Evolutionary conservation across 1,140 invertebrate species (phyloP).

Genomic region (Melanaphis sacchari): DNA sequence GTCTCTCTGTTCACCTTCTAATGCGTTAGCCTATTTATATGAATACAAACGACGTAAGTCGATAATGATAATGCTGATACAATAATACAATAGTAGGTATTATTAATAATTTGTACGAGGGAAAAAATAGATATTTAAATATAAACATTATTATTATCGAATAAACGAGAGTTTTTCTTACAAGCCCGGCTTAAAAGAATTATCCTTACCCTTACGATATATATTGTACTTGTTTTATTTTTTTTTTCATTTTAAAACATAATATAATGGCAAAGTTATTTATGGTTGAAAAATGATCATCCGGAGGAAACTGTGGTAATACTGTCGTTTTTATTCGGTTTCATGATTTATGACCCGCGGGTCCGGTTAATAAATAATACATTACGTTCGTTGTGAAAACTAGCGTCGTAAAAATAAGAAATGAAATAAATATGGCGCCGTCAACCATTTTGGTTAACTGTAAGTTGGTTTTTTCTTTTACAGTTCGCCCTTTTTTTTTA

Average conservation of each 20-base stretch:
- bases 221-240: background rate
- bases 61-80: background rate
- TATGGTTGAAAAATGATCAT: constrained; percentile 51
- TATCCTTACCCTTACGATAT: background rate
- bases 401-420: constrained; percentile 45
- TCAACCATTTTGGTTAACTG: constrained; percentile 49
- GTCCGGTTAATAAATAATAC: constrained; percentile 57
- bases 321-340: constrained; percentile 54
- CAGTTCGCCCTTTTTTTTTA: constrained; percentile 21
- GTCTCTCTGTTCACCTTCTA: constrained; percentile 46
- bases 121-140: background rate
- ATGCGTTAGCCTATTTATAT: background rate
- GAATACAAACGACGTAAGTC: background rate
- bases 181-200: background rate
- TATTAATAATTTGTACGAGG: background rate
- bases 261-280: constrained; percentile 45
- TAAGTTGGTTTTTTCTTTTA: background rate
- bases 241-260: constrained; percentile 28
- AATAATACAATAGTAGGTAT: background rate
- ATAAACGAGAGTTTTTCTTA: background rate
- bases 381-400: constrained; percentile 55
- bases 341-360: constrained; percentile 54
- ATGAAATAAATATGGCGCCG: constrained; percentile 56
- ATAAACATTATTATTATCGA: background rate
- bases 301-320: constrained; percentile 50